These are phyloP conservation scores for Alexandromys fortis DNA, from an alignment of 2,113 vertebrate genomes.

Conservation along the genomic window DNA sequence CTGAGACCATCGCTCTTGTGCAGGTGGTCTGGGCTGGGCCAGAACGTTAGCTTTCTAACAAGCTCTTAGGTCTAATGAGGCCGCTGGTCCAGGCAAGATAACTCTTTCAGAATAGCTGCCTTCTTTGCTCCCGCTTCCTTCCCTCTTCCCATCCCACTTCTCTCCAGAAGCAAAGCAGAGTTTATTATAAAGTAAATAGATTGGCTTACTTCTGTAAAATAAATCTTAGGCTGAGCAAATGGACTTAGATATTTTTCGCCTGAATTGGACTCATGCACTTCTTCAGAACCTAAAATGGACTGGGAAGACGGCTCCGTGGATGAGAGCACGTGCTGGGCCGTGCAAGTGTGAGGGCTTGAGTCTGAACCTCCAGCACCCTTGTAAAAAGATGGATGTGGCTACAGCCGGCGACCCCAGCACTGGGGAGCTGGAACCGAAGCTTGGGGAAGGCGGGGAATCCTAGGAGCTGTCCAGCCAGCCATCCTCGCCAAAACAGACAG, in stretches of 20 bases:
- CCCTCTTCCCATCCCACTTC: not conserved
- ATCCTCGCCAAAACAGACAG: not conserved
- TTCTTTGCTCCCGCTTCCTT: not conserved
- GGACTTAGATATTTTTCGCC: not conserved
- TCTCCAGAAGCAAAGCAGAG: not conserved
- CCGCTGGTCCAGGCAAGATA: not conserved
- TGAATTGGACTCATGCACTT: not conserved
- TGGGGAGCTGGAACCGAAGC: not conserved
- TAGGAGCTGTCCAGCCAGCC: not conserved
- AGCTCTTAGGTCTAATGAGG: accelerated
- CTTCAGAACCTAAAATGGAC: not conserved
- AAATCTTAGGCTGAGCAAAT: not conserved
- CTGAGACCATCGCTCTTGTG: not conserved
- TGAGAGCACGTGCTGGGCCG: no score
- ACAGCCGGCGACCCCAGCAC: not conserved
- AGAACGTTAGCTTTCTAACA: not conserved
- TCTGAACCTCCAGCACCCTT: not conserved
- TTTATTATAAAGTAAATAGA: not conserved
- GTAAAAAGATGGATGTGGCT: not conserved
- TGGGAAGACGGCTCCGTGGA: not conserved
- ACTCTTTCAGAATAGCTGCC: not conserved
- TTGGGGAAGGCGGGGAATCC: not conserved
- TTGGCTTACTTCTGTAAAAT: not conserved
- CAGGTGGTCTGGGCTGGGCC: not conserved
- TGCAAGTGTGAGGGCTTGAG: not conserved